These are phyloP conservation scores for Fundulus diaphanus DNA, from an alignment of 2,797 vertebrate species.

Conservation along the genomic window DNA sequence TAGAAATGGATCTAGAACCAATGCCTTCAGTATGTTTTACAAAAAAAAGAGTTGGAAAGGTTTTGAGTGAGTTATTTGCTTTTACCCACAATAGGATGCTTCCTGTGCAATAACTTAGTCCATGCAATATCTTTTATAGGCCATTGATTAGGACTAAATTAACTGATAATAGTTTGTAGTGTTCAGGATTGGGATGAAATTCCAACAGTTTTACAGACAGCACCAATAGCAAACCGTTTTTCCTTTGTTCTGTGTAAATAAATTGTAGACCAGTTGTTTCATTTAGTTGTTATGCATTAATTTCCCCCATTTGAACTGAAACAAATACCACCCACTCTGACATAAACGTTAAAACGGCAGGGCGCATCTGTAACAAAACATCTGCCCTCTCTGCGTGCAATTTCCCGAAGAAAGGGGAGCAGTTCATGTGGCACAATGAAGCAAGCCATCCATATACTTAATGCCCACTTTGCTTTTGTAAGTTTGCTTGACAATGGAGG, in stretches of 20 bases:
- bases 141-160: no score
- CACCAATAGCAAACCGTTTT: neutral
- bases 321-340: conserved; percentile 15
- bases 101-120: no score
- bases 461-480: conserved; percentile 31
- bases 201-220: neutral
- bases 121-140: no score
- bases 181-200: no score
- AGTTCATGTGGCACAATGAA: conserved; percentile 34
- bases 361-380: conserved; percentile 23
- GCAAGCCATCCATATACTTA: conserved; percentile 40
- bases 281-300: conserved; percentile 11
- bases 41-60: no score
- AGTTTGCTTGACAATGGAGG: conserved; percentile 56
- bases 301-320: neutral
- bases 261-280: conserved; percentile 5
- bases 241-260: conserved; percentile 21
- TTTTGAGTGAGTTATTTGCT: no score
- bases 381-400: conserved; percentile 26
- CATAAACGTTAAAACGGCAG: conserved; percentile 33
- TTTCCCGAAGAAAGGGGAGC: conserved; percentile 40
- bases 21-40: no score
- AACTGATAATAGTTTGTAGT: no score
- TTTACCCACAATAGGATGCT: no score
- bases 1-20: no score